phyloP scores from a whole-genome alignment of 2,797 vertebrate species.

The Leuciscus waleckii region DNA sequence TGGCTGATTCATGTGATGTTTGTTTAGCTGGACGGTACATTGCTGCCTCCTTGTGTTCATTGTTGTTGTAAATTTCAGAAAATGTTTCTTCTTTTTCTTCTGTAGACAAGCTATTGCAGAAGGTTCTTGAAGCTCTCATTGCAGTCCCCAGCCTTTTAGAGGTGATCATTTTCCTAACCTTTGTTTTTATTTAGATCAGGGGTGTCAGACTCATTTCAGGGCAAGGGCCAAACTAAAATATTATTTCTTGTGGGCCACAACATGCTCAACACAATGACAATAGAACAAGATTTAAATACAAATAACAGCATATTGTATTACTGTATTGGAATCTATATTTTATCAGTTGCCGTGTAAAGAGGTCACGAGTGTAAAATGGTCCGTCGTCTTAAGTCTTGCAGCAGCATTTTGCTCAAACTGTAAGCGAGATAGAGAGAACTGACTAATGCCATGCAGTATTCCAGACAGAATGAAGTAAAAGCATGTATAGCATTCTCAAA shows the following conservation, averaged over 20 bases:
- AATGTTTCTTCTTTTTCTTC: background rate
- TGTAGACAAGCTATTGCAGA: constrained; percentile 88
- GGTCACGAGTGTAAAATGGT: background rate
- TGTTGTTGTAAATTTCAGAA: background rate
- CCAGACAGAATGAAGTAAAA: background rate
- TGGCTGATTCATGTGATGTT: background rate
- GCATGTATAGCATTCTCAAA: background rate
- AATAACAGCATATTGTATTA: background rate
- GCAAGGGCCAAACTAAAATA: background rate
- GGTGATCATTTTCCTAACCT: constrained; percentile 74
- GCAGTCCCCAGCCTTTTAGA: constrained; percentile 88
- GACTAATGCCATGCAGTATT: background rate
- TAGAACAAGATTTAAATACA: background rate
- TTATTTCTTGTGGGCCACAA: background rate
- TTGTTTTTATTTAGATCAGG: background rate
- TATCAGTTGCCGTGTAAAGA: background rate
- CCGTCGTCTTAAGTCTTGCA: background rate
- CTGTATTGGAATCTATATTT: background rate
- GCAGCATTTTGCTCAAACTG: background rate
- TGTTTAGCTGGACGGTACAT: background rate
- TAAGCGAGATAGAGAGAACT: background rate
- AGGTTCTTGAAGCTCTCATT: constrained; percentile 82
- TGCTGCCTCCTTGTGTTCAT: background rate
- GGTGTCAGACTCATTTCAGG: background rate
- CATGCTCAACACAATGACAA: background rate